Percentiles rank a stretch among this genome's conserved stretches.
These are phyloP conservation scores for Plagodis dolabraria DNA, from an alignment of 2,888 invertebrate genomes.

Conservation along the genomic window DNA sequence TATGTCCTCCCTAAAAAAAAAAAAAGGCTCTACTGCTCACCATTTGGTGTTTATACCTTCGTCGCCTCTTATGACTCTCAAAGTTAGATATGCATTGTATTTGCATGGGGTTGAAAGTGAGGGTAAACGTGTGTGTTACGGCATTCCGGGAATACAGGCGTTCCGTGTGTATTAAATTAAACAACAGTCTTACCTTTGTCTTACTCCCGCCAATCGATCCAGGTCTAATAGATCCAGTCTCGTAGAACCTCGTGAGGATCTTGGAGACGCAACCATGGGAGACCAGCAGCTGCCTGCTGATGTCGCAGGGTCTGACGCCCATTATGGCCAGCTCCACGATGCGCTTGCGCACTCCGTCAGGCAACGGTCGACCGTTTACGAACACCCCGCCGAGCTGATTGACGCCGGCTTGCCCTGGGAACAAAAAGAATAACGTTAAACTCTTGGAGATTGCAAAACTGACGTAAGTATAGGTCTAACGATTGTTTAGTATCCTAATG, in stretches of 20 bases:
- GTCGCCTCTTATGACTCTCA: too few relatives aligned
- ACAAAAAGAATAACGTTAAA: not conserved
- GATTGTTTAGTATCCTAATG: too few relatives aligned
- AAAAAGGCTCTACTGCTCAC: too few relatives aligned
- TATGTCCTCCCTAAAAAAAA: too few relatives aligned
- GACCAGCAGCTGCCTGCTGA: conserved; percentile 96
- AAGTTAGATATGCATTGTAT: too few relatives aligned
- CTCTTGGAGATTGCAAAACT: too few relatives aligned
- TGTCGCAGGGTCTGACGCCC: conserved; percentile 98
- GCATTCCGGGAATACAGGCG: too few relatives aligned
- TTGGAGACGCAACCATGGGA: conserved; percentile 99
- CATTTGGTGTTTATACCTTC: too few relatives aligned
- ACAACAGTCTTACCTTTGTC: conserved; percentile 90
- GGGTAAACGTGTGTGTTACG: too few relatives aligned
- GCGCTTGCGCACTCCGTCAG: conserved; percentile 95
- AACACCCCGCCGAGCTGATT: conserved; percentile 99
- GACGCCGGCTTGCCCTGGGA: conserved; percentile 96
- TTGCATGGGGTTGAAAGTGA: too few relatives aligned
- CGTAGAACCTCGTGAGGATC: conserved; percentile 97
- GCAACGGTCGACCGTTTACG: conserved; percentile 98
- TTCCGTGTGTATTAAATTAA: too few relatives aligned
- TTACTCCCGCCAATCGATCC: conserved; percentile 98
- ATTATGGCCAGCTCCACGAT: conserved; percentile 97
- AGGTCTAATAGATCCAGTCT: conserved; percentile 97
- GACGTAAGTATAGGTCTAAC: too few relatives aligned